phyloP scores from a whole-genome alignment of 2,888 invertebrate species.

The Polyploca ridens region DNA sequence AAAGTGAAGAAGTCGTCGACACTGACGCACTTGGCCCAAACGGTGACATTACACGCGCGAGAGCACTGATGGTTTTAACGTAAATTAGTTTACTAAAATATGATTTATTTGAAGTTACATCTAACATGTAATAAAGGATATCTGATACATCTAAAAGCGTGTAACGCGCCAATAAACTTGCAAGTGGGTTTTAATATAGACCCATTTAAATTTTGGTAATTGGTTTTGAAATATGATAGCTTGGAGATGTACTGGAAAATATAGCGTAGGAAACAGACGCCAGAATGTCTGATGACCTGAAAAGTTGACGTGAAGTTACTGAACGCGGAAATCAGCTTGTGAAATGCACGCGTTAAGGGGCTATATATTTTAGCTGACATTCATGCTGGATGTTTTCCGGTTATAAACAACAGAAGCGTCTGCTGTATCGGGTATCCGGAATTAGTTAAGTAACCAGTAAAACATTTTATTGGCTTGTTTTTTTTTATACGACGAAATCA shows the following conservation, averaged over 20 bases:
- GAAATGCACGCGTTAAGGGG: not conserved
- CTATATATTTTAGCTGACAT: not conserved
- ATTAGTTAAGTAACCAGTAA: not conserved
- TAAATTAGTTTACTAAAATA: not conserved
- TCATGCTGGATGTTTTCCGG: constrained; percentile 1
- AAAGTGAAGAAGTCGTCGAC: constrained; percentile 9
- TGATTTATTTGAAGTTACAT: not conserved
- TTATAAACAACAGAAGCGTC: not conserved
- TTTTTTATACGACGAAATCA: too few relatives aligned
- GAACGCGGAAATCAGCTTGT: not conserved
- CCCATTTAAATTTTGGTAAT: not conserved
- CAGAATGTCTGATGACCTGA: constrained; percentile 1
- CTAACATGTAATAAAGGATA: too few relatives aligned
- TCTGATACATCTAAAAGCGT: too few relatives aligned
- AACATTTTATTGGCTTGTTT: too few relatives aligned
- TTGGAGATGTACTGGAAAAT: not conserved
- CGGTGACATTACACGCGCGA: not conserved
- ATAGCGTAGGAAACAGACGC: not conserved
- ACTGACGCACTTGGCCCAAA: constrained; percentile 16
- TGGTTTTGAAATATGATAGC: not conserved
- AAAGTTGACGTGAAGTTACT: not conserved
- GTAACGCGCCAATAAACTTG: not conserved
- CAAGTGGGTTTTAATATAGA: not conserved
- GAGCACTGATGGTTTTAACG: not conserved
- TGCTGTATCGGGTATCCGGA: not conserved